Base-by-base conservation (phyloP, 2,113 vertebrate species). In the Mormyrus iriodes region DNA sequence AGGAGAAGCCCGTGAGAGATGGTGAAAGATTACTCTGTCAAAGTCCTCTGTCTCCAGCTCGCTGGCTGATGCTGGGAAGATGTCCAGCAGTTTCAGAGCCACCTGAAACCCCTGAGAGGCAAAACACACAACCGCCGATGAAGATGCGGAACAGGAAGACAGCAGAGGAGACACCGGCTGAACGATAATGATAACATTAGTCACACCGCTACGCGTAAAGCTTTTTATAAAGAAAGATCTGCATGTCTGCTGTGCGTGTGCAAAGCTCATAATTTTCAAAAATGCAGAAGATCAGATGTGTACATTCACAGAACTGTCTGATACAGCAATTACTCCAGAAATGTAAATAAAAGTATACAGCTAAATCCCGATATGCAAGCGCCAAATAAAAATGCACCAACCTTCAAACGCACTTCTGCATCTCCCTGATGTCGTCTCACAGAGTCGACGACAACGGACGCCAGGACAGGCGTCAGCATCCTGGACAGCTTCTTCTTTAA, bases 21-120 rank as follows among this genome's bases (percentile, higher is more conserved):
- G 97, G 53, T 96, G 94, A 93, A 98, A 99, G 93, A 99, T 95
- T 2, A 97, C 96, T 12, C 94, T 93, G 88, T 98, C 97, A 58
- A 99, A 98, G 42, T 95, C 95, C 89, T 98, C 96, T 35, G 94
- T 95, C 88, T 97, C 90, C 76, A 99, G 93, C 42, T 97, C 93
- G 84, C 94, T 96, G 27, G 96, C 96, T 76, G 97, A 97, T 86
- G 94, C 95, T 0, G 94, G 94, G 39, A 97, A 97, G 52, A 96
- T 93, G 19, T 96, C 96, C 92, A 99, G 94, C 92, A 98, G 95
- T 89, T 95, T 94, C 91, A 97, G 69, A 21, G 96, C 93, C 76
- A 96, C 95, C 93, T 95, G 95, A 88, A 98, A 97, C 65, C 97
- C 97, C 98, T 99, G 90, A 1, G 0, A 15, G 53, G 51, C 42